Evolutionary conservation across 2,888 invertebrate species (phyloP).

Genomic region (Nephrotoma appendiculata): DNA sequence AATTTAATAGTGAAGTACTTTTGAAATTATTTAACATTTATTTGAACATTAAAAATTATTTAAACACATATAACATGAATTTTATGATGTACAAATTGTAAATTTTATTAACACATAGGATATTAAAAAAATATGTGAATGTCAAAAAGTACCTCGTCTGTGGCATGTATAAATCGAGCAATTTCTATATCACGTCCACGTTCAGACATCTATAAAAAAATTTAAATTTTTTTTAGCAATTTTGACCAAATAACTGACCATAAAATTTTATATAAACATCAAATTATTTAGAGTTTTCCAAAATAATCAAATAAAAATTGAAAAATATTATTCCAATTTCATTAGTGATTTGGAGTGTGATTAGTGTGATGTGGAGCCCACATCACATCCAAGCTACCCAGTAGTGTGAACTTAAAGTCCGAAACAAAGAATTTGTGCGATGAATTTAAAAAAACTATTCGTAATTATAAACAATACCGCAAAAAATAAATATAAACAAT

Average conservation of each 20-base stretch:
- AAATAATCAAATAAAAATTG: too few species aligned
- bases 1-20: background rate
- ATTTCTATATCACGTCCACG: conserved; percentile 33
- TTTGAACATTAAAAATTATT: background rate
- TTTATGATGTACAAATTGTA: background rate
- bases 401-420: too few species aligned
- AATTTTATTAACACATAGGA: background rate
- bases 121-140: background rate
- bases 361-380: too few species aligned
- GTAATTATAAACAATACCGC: too few species aligned
- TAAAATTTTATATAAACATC: background rate
- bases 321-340: too few species aligned
- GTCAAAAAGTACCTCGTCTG: conserved; percentile 33
- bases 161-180: conserved; percentile 34
- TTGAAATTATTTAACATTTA: background rate
- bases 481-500: too few species aligned
- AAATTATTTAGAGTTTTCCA: too few species aligned
- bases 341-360: too few species aligned
- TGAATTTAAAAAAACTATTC: too few species aligned
- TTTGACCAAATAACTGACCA: background rate
- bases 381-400: too few species aligned
- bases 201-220: conserved; percentile 24
- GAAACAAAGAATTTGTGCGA: too few species aligned
- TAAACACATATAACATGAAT: background rate
- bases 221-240: background rate